Evolutionary conservation across 2,888 invertebrate species (phyloP).

Genomic region (Pemphredon lugubris): DNA sequence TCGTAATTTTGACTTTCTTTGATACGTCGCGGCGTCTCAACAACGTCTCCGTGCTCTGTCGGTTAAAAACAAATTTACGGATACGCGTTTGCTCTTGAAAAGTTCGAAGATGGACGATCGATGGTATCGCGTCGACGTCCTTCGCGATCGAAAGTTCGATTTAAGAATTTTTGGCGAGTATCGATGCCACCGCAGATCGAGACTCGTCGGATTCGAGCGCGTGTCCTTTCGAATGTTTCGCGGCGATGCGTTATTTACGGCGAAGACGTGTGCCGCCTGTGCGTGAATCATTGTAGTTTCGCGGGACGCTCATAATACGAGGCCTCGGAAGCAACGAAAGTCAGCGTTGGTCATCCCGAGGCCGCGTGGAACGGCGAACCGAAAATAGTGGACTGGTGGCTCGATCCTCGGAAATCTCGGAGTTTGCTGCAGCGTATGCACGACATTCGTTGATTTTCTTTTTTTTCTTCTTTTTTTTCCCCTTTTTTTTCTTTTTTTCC

Average conservation of each 20-base stretch:
- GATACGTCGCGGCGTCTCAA: too few relatives aligned
- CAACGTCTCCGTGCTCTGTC: too few relatives aligned
- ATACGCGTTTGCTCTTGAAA: too few relatives aligned
- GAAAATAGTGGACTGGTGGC: constrained; percentile 21
- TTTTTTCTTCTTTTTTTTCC: too few relatives aligned
- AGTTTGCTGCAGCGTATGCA: too few relatives aligned
- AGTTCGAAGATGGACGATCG: not conserved
- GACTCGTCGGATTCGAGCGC: constrained; percentile 12
- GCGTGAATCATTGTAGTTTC: constrained; percentile 55
- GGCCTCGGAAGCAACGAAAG: constrained; percentile 44
- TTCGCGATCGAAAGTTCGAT: not conserved
- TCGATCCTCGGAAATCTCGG: not conserved
- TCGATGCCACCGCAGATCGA: constrained; percentile 1
- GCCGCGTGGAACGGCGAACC: constrained; percentile 23
- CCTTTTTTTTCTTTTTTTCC: not conserved
- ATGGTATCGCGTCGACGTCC: too few relatives aligned
- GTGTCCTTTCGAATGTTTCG: constrained; percentile 35
- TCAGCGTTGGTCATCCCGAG: constrained; percentile 50
- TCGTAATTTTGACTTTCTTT: too few relatives aligned
- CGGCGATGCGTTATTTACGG: constrained; percentile 47
- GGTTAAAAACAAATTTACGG: too few relatives aligned
- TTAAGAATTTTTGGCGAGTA: not conserved
- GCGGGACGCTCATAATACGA: constrained; percentile 33
- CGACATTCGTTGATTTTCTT: too few relatives aligned
- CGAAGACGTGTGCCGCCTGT: constrained; percentile 42